A percentile compares a stretch with the other conserved stretches of the same genome.
phyloP scores from a whole-genome alignment of 2,888 invertebrate genomes.

The Alsophila aescularia region DNA sequence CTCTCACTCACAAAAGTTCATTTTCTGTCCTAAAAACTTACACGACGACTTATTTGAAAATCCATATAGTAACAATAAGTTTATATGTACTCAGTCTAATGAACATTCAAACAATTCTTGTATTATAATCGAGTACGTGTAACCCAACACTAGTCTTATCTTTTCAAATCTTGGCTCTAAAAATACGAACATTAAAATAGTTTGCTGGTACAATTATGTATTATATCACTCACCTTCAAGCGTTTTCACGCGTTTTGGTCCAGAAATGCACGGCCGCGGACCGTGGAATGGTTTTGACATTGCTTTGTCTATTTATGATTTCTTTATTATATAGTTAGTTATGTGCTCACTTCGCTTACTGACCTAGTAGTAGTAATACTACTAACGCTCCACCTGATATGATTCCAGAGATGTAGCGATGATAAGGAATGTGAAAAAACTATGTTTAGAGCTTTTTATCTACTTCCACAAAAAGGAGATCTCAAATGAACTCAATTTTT shows the following conservation, averaged over 20 bases:
- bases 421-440: background rate
- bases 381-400: too few relatives aligned
- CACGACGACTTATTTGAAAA: too few relatives aligned
- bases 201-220: conserved; percentile 10
- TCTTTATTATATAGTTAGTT: conserved; percentile 27
- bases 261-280: conserved; percentile 31
- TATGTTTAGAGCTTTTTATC: too few relatives aligned
- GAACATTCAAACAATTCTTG: too few relatives aligned
- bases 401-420: too few relatives aligned
- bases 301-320: conserved; percentile 38
- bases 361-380: conserved; percentile 1
- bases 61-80: too few relatives aligned
- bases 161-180: background rate
- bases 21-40: too few relatives aligned
- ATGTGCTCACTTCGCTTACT: conserved; percentile 11
- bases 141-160: background rate
- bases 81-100: too few relatives aligned
- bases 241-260: conserved; percentile 37
- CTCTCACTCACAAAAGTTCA: too few relatives aligned
- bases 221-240: conserved; percentile 35
- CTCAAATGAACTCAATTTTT: too few relatives aligned
- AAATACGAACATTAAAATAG: background rate
- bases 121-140: background rate
- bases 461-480: too few relatives aligned
- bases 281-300: conserved; percentile 41